Percentiles rank a stretch among this genome's conserved stretches.
Evolutionary conservation across 2,888 invertebrate genomes (phyloP).

Genomic region (Rhingia rostrata): DNA sequence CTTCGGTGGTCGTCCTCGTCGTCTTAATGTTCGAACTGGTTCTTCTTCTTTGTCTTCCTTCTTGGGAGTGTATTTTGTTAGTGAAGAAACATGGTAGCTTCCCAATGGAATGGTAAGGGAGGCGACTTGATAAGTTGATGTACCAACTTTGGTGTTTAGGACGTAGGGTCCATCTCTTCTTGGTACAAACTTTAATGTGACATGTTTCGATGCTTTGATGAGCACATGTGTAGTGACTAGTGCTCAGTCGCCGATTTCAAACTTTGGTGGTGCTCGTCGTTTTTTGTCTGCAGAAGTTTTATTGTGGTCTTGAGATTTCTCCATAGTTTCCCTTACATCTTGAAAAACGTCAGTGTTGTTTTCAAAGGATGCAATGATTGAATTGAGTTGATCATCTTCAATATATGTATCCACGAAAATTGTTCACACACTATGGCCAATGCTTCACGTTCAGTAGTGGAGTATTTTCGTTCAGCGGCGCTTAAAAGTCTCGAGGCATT

Average conservation of each 20-base stretch:
- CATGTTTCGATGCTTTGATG: conserved; percentile 1
- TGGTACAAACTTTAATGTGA: too few species aligned
- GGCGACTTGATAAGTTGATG: too few species aligned
- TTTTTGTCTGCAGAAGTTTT: conserved; percentile 21
- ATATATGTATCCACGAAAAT: too few species aligned
- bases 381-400: conserved; percentile 70
- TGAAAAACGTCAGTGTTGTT: conserved; percentile 16
- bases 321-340: conserved; percentile 30
- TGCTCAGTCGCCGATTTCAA: neutral
- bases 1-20: conserved; percentile 20
- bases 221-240: conserved; percentile 21
- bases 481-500: too few species aligned
- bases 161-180: too few species aligned
- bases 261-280: conserved; percentile 7
- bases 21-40: conserved; percentile 3
- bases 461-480: conserved; percentile 80
- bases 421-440: too few species aligned
- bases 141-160: too few species aligned
- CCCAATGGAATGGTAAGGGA: conserved; percentile 22
- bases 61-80: too few species aligned
- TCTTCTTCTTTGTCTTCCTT: conserved; percentile 9
- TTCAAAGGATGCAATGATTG: conserved; percentile 5
- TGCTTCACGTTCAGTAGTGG: conserved; percentile 81
- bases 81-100: conserved; percentile 14
- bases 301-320: conserved; percentile 43